These are phyloP conservation scores for Oenanthe oenanthe DNA, from an alignment of 2,113 vertebrate species.

Conservation along the genomic window DNA sequence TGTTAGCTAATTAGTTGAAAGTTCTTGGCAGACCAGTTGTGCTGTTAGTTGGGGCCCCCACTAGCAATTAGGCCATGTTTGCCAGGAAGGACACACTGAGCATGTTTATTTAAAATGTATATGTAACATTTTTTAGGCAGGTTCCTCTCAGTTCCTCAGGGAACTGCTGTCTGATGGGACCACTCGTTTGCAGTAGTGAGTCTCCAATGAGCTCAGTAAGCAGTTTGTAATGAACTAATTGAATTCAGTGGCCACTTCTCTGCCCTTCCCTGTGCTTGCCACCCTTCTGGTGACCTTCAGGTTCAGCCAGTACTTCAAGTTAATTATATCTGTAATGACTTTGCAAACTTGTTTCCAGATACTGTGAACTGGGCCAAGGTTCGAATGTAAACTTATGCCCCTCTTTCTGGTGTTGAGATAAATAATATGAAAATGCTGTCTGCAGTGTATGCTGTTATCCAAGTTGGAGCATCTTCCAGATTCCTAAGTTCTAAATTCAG, in stretches of 20 bases:
- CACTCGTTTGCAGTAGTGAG: not conserved
- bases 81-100: not conserved
- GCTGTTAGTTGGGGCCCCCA: not conserved
- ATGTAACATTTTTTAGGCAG: not conserved
- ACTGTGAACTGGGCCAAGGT: not conserved
- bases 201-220: not conserved
- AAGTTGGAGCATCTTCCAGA: not conserved
- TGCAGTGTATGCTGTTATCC: not conserved
- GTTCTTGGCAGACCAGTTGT: not conserved
- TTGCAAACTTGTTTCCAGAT: not conserved
- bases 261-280: not conserved
- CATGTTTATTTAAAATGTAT: not conserved
- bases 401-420: not conserved
- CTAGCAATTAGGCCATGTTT: not conserved
- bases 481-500: not conserved
- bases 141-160: too few species aligned
- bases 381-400: not conserved
- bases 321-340: constrained; percentile 5
- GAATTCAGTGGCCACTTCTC: not conserved
- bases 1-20: not conserved
- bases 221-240: not conserved
- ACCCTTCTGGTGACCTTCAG: not conserved
- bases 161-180: not conserved
- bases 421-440: not conserved
- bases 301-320: not conserved